Evolutionary conservation across 2,113 vertebrate genomes (phyloP).

Genomic region (rabbit (Oryctolagus cuniculus)): DNA sequence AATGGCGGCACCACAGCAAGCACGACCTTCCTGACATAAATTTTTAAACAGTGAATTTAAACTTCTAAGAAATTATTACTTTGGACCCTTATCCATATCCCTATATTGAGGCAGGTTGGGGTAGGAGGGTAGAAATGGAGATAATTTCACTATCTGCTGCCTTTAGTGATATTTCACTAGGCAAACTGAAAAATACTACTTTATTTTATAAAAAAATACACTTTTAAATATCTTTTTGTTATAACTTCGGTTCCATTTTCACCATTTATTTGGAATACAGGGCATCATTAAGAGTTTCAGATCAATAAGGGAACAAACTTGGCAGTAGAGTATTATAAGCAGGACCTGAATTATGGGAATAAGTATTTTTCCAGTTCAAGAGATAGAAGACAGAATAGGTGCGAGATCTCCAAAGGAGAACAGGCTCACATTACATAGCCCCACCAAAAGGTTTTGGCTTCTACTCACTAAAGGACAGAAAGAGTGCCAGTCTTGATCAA

Average conservation of each 20-base stretch:
- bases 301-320: conserved; percentile 44
- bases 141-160: conserved; percentile 3
- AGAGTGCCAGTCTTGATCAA: conserved; percentile 69
- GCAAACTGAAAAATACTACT: background rate
- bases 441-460: conserved; percentile 66
- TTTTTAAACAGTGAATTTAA: conserved; percentile 52
- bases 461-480: conserved; percentile 59
- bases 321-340: background rate
- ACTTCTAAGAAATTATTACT: conserved; percentile 5
- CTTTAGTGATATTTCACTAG: conserved; percentile 4
- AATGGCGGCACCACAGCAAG: too few species aligned
- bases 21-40: background rate
- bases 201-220: background rate
- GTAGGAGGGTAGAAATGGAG: background rate
- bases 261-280: conserved; percentile 77
- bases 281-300: background rate
- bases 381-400: background rate
- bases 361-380: conserved; percentile 71
- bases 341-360: conserved; percentile 27
- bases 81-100: background rate
- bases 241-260: conserved; percentile 54
- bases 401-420: conserved; percentile 30
- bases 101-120: background rate
- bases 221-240: conserved; percentile 5
- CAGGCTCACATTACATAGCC: conserved; percentile 47